Evolutionary conservation across 2,888 invertebrate genomes (phyloP), one percentile per base, ranked within the genome.

Genomic region (Chrysolina oricalcia): DNA sequence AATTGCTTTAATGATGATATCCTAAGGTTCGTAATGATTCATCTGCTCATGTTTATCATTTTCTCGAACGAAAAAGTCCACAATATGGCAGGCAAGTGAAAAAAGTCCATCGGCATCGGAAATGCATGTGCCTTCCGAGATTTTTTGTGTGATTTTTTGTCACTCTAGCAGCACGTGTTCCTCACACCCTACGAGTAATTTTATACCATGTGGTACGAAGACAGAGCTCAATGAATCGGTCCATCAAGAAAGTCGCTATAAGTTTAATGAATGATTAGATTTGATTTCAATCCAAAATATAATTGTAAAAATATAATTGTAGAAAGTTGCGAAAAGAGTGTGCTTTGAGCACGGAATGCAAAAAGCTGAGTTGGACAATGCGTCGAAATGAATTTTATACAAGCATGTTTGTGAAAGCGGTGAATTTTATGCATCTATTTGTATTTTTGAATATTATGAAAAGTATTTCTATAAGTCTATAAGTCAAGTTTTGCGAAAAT

Each of bases 261-360:
- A 53, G 19, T 21, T 11, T 53, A 53, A 53, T 53, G 53, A 53
- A 21, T 11, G 19, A 21, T 53, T 2, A 53, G 0, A 53, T 11
- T 21, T 68, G 43, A 68, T 68, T 75, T 72, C 72, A 72, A 68
- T 13, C 21, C 41, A 21, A 21, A 56, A 46, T 19, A 70, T 35
- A 4, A 35, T 6, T 8, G 35, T 5, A 27, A 5, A 5, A 27
- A 27, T 27, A n/a, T n/a, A n/a, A n/a, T n/a, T n/a, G n/a, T n/a
- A n/a, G n/a, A n/a, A n/a, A n/a, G n/a, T n/a, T n/a, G n/a, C n/a
- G n/a, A n/a, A n/a, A n/a, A n/a, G n/a, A n/a, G n/a, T n/a, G n/a
- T n/a, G n/a, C n/a, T n/a, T n/a, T n/a, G n/a, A n/a, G n/a, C n/a
- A n/a, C n/a, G n/a, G n/a, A n/a, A n/a, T n/a, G n/a, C n/a, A n/a